A percentile compares a stretch with the other conserved stretches of the same genome.
Conservation (phyloP, 1,140 invertebrate species). For the Drosophila hydei region DNA sequence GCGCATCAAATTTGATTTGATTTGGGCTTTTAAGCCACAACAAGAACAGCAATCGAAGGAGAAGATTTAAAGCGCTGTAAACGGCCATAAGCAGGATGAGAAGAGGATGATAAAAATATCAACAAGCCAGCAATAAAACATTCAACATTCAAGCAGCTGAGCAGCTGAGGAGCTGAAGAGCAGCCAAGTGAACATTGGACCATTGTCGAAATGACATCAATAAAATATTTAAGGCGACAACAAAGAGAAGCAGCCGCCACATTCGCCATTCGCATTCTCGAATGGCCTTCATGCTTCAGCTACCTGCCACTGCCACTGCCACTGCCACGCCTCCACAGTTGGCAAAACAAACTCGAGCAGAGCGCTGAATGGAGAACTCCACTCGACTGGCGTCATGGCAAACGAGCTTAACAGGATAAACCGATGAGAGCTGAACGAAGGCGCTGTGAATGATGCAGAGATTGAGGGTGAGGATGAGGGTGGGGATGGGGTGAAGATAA, state of each 20-base stretch:
- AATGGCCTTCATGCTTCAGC: constrained; percentile 32
- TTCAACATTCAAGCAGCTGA: constrained; percentile 44
- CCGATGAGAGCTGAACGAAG: constrained; percentile 35
- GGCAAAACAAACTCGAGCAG: constrained; percentile 37
- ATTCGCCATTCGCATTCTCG: constrained; percentile 17
- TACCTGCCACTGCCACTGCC: not conserved
- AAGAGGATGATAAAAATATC: constrained; percentile 65
- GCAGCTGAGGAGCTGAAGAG: not conserved
- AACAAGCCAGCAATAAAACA: constrained; percentile 70
- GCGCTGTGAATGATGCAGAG: not conserved
- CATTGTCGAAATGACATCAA: constrained; percentile 76
- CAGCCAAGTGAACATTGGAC: constrained; percentile 63
- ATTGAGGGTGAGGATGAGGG: not conserved
- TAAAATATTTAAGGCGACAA: constrained; percentile 74
- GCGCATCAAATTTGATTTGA: constrained; percentile 65
- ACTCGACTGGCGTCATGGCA: constrained; percentile 35
- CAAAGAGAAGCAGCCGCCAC: constrained; percentile 38
- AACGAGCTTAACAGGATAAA: constrained; percentile 48
- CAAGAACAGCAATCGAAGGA: constrained; percentile 33
- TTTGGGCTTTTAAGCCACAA: constrained; percentile 45
- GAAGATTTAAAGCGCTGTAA: constrained; percentile 55
- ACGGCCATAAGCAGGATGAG: constrained; percentile 23
- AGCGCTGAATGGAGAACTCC: constrained; percentile 22
- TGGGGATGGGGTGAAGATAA: not conserved
- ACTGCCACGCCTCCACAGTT: constrained; percentile 11